phyloP scores from a whole-genome alignment of 2,113 vertebrate species.

The Microcebus ravelobensis region DNA sequence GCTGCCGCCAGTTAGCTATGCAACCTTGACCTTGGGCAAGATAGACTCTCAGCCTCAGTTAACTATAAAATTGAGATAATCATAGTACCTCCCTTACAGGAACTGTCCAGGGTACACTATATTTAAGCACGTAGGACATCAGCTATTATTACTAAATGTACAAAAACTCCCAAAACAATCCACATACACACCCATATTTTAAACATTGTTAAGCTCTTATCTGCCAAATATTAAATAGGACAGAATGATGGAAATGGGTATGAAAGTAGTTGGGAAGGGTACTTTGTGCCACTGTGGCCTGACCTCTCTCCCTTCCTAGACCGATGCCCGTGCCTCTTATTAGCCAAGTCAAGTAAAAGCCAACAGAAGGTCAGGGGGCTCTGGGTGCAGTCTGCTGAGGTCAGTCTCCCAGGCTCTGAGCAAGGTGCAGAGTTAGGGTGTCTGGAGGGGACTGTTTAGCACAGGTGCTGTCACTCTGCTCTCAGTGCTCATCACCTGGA shows the following conservation, averaged over 20 bases:
- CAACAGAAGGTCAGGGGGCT: background rate
- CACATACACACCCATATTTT: background rate
- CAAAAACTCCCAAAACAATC: background rate
- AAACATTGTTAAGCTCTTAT: background rate
- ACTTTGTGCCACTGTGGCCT: background rate
- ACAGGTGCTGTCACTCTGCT: background rate
- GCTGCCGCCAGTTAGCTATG: background rate
- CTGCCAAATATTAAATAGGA: background rate
- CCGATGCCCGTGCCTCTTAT: background rate
- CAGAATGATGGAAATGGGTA: background rate
- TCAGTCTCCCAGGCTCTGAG: background rate
- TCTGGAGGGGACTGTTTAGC: background rate
- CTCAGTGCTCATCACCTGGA: background rate
- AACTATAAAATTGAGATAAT: background rate
- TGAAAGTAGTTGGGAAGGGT: background rate
- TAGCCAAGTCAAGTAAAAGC: background rate
- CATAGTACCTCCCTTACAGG: background rate
- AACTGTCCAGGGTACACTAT: background rate
- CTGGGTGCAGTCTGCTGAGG: accelerated
- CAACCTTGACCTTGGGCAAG: background rate
- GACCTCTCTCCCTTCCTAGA: background rate
- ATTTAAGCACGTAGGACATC: background rate
- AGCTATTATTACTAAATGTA: background rate
- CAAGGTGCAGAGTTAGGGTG: background rate
- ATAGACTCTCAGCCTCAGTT: background rate